Conservation (phyloP, 2,888 invertebrate genomes). For the Dolomedes plantarius region DNA sequence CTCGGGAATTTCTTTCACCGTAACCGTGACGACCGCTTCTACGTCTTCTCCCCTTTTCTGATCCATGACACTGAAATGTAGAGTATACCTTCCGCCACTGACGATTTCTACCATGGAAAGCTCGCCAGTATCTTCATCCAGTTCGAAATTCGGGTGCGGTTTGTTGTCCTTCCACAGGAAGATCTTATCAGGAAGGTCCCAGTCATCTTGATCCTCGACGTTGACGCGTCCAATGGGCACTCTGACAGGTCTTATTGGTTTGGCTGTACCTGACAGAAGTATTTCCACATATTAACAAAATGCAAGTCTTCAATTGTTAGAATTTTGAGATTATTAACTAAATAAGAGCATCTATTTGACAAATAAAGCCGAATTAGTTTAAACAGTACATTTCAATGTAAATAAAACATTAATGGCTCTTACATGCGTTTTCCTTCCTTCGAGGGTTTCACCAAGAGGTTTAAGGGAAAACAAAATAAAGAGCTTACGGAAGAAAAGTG, state of each 20-base stretch:
- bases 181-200: slow-evolving; percentile 94
- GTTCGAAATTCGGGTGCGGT: slow-evolving; percentile 82
- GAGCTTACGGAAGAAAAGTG: too few species aligned
- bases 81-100: slow-evolving; percentile 84
- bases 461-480: too few species aligned
- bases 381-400: too few species aligned
- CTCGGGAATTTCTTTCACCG: slow-evolving; percentile 90
- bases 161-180: slow-evolving; percentile 83
- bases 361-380: too few species aligned
- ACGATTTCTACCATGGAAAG: slow-evolving; percentile 90
- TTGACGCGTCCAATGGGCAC: slow-evolving; percentile 88
- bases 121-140: slow-evolving; percentile 88
- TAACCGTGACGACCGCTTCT: slow-evolving; percentile 89
- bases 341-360: too few species aligned
- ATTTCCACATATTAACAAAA: too few species aligned
- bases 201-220: slow-evolving; percentile 96
- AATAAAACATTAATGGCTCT: too few species aligned
- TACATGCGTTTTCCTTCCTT: too few species aligned
- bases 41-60: slow-evolving; percentile 79
- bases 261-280: slow-evolving; percentile 21
- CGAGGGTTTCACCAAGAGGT: too few species aligned
- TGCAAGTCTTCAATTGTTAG: too few species aligned
- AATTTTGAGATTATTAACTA: too few species aligned
- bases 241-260: slow-evolving; percentile 46
- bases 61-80: slow-evolving; percentile 82